Evolutionary conservation across 2,113 vertebrate species (phyloP).

Genomic region (Percina caprodes): DNA sequence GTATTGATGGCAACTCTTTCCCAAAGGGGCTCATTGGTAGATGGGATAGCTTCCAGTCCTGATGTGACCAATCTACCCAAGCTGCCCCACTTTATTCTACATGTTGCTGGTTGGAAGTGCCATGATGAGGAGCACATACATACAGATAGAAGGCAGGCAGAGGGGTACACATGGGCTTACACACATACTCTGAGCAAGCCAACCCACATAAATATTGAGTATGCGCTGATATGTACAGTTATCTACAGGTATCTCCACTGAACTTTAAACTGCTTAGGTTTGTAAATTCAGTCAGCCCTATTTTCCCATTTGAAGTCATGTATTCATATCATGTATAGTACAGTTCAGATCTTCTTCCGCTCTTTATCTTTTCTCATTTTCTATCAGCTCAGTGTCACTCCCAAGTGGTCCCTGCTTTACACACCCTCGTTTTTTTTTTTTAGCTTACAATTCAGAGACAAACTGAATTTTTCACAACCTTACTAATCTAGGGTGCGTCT

Average conservation of each 20-base stretch:
- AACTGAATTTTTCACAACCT: conserved; percentile 8
- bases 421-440: background rate
- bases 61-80: conserved; percentile 43
- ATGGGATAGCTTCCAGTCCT: conserved; percentile 52
- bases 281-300: conserved; percentile 86
- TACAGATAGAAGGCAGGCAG: conserved; percentile 41
- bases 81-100: conserved; percentile 33
- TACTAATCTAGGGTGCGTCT: conserved; percentile 44
- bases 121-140: conserved; percentile 41
- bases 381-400: conserved; percentile 28
- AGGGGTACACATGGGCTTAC: conserved; percentile 33
- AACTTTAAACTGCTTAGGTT: conserved; percentile 80
- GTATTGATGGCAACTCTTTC: conserved; percentile 36
- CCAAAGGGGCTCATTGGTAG: conserved; percentile 36
- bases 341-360: conserved; percentile 63
- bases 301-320: conserved; percentile 82
- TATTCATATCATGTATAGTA: conserved; percentile 66
- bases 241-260: conserved; percentile 84
- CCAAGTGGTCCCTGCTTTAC: conserved; percentile 30
- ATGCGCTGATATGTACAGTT: conserved; percentile 80
- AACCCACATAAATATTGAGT: conserved; percentile 51
- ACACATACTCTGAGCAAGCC: conserved; percentile 20
- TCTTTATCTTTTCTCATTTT: conserved; percentile 16
- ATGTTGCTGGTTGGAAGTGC: conserved; percentile 60
- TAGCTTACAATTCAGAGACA: conserved; percentile 3